These are phyloP conservation scores for Camponotus vicinus DNA, from an alignment of 1,140 invertebrate genomes.

Conservation along the genomic window DNA sequence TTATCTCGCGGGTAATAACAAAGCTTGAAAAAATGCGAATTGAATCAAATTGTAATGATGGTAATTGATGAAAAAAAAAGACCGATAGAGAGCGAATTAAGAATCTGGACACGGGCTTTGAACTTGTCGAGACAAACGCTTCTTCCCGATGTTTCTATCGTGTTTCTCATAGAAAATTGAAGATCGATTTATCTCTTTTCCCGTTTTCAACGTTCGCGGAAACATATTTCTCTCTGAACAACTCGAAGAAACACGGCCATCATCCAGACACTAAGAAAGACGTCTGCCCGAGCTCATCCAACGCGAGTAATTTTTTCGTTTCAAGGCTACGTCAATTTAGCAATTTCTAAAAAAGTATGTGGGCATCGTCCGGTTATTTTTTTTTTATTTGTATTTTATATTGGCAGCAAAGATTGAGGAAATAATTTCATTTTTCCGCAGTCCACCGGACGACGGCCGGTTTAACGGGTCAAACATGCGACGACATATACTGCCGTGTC, in stretches of 20 bases:
- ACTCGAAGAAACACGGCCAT: not conserved
- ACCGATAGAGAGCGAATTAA: not conserved
- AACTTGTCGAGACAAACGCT: constrained; percentile 7
- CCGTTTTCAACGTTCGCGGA: not conserved
- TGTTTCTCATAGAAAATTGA: not conserved
- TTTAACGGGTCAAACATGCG: constrained; percentile 40
- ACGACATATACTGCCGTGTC: constrained; percentile 33
- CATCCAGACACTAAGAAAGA: not conserved
- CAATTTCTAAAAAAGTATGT: not conserved
- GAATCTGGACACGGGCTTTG: constrained; percentile 5
- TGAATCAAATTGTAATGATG: constrained; percentile 35
- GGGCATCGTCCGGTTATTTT: constrained; percentile 14
- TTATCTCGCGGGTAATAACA: constrained; percentile 61
- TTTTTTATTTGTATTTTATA: constrained; percentile 35
- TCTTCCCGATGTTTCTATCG: not conserved
- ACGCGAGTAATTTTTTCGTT: not conserved
- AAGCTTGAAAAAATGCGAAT: constrained; percentile 5
- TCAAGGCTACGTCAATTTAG: not conserved
- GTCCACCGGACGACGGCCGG: not conserved
- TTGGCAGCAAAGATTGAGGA: constrained; percentile 6
- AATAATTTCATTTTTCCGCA: constrained; percentile 48
- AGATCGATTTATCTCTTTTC: not conserved
- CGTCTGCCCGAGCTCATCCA: not conserved
- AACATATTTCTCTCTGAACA: not conserved
- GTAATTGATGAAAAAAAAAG: constrained; percentile 40